Evolutionary conservation across 2,113 vertebrate species (phyloP), one percentile per base, ranked within the genome.

Genomic region (Sarotherodon lohbergeri): DNA sequence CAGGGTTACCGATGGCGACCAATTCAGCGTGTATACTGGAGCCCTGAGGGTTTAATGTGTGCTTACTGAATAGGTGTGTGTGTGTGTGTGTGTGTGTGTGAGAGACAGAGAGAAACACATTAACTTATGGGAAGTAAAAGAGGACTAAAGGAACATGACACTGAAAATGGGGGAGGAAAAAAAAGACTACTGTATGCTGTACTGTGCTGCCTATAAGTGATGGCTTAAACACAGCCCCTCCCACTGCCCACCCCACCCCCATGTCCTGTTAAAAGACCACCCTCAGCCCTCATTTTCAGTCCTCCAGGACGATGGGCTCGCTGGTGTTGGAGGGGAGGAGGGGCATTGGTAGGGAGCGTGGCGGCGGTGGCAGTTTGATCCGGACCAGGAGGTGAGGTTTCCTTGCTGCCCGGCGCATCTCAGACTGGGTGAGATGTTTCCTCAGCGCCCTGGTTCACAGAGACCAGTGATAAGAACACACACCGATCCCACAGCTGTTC

Each of bases 271-370:
- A 80, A 57, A 76, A 90, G 43, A 61, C 17, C 80, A 57, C 17
- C 7, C 32, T 11, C 13, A 3, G 32, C 50, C 19, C 29, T 36
- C 32, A 46, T 22, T 52, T 87, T 98, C 95, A 98, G 91, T 98
- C 98, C 94, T 98, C 98, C 95, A 98, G 96, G 88, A 98, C 96
- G n/a, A 98, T 98, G 91, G 98, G 97, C 88, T 98, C 98, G n/a
- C 94, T 98, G 96, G 97, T 98, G 95, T 97, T 98, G 94, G 97
- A 96, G 80, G 97, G 97, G 56, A 97, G 95, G 43, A 97, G 92
- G 82, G 97, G 91, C 73, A 96, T 73, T 13, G 97, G 93, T 78
- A 97, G 90, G 43, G 95, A 88, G 50, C 95, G 94, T 13, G 95
- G 95, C 14, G 96, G 94, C 17, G 96, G 94, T 57, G 97, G 94